Evolutionary conservation across 2,113 vertebrate genomes (phyloP).

Genomic region (Nesogale talazaci): DNA sequence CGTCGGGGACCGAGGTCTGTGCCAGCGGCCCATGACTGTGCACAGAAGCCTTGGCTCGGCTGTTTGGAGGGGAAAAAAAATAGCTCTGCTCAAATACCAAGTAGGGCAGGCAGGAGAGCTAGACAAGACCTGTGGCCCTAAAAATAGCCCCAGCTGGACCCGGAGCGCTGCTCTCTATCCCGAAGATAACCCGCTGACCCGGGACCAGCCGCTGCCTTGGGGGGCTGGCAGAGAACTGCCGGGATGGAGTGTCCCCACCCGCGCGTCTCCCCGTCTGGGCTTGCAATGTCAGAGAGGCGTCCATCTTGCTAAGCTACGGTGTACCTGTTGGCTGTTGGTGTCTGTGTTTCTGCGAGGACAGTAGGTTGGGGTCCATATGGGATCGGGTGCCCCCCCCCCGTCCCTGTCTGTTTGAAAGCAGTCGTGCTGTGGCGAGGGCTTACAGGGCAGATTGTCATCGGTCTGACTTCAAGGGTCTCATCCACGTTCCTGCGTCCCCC

Average conservation of each 20-base stretch:
- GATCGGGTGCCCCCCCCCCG: too few relatives aligned
- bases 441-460: too few relatives aligned
- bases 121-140: constrained; percentile 33
- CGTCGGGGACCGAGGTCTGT: constrained; percentile 31
- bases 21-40: neutral
- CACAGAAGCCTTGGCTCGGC: neutral
- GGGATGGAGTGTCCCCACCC: neutral
- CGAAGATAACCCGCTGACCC: too few relatives aligned
- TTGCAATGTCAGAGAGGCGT: neutral
- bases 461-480: too few relatives aligned
- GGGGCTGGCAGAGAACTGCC: too few relatives aligned
- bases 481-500: too few relatives aligned
- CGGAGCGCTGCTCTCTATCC: neutral
- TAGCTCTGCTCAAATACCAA: constrained; percentile 57
- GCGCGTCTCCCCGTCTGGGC: too few relatives aligned
- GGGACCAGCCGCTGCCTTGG: neutral
- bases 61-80: neutral
- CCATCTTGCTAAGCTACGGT: neutral
- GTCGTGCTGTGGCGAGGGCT: too few relatives aligned
- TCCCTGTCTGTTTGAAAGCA: too few relatives aligned
- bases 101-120: constrained; percentile 51
- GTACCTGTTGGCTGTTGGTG: too few relatives aligned
- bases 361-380: neutral
- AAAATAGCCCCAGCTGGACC: constrained; percentile 51
- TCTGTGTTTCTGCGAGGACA: neutral